A percentile compares a stretch with the other conserved stretches of the same genome.
Evolutionary conservation across 1,140 invertebrate species (phyloP).

Genomic region (Lasioglossum albipes): DNA sequence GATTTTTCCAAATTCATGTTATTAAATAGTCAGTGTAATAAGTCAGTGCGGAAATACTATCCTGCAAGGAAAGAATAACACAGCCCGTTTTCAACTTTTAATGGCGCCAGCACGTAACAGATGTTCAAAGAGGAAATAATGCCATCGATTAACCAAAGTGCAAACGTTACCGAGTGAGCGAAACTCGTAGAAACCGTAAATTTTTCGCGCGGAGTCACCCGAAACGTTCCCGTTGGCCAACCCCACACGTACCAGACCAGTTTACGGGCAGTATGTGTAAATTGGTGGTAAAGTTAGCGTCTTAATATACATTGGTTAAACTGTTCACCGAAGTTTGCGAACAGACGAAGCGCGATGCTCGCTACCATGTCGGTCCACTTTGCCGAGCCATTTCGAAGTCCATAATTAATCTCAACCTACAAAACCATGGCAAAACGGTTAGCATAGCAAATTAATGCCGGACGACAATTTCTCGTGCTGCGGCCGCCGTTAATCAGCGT

Average conservation of each 20-base stretch:
- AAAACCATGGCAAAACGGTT: slow-evolving; percentile 50
- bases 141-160: background rate
- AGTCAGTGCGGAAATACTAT: too few relatives aligned
- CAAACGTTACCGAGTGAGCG: too few relatives aligned
- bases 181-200: background rate
- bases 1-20: too few relatives aligned
- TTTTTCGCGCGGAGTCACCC: slow-evolving; percentile 17
- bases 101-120: background rate
- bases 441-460: slow-evolving; percentile 45
- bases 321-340: slow-evolving; percentile 62
- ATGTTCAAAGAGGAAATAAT: too few relatives aligned
- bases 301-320: slow-evolving; percentile 69
- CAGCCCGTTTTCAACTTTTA: too few relatives aligned
- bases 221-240: slow-evolving; percentile 15
- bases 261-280: slow-evolving; percentile 66
- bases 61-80: too few relatives aligned
- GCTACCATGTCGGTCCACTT: slow-evolving; percentile 56
- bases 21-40: too few relatives aligned
- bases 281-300: slow-evolving; percentile 66
- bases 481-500: background rate
- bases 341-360: slow-evolving; percentile 53
- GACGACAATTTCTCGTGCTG: background rate
- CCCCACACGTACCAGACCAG: slow-evolving; percentile 40
- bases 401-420: slow-evolving; percentile 59
- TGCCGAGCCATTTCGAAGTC: slow-evolving; percentile 56